phyloP scores from a whole-genome alignment of 2,797 vertebrate species.

The Neoniphon sammara region DNA sequence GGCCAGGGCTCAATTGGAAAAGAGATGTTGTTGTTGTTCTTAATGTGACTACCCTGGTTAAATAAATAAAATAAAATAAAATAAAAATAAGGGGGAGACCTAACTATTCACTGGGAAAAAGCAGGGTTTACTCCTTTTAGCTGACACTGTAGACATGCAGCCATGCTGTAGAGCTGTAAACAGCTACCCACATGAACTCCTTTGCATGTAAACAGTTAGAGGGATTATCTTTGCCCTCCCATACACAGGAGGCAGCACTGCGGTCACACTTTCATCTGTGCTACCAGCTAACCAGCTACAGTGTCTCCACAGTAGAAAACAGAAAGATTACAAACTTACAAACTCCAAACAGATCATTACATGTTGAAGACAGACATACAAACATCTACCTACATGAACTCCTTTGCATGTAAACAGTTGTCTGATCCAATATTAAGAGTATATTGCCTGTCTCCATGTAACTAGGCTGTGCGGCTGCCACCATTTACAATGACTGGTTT shows the following conservation, averaged over 20 bases:
- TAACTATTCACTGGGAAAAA: too few relatives aligned
- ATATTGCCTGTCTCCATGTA: not conserved
- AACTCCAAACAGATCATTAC: not conserved
- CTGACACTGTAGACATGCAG: not conserved
- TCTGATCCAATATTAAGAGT: not conserved
- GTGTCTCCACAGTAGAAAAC: too few relatives aligned
- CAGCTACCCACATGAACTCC: not conserved
- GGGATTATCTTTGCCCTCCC: not conserved
- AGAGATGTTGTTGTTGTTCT: too few relatives aligned
- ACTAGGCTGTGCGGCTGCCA: not conserved
- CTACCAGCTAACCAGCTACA: not conserved
- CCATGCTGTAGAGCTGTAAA: not conserved
- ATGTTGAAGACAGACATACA: not conserved
- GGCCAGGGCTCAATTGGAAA: too few relatives aligned
- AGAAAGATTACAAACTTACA: too few relatives aligned
- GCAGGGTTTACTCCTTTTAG: too few relatives aligned
- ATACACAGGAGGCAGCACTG: slow-evolving; percentile 20
- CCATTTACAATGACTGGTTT: slow-evolving; percentile 29
- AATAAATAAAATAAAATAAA: too few relatives aligned
- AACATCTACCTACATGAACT: slow-evolving; percentile 10
- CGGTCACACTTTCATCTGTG: slow-evolving; percentile 14
- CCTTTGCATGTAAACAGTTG: slow-evolving; percentile 5
- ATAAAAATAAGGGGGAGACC: too few relatives aligned
- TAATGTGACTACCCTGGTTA: too few relatives aligned
- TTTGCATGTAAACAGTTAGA: not conserved